phyloP scores from a whole-genome alignment of 2,797 vertebrate species.

The Notolepis coatsorum region DNA sequence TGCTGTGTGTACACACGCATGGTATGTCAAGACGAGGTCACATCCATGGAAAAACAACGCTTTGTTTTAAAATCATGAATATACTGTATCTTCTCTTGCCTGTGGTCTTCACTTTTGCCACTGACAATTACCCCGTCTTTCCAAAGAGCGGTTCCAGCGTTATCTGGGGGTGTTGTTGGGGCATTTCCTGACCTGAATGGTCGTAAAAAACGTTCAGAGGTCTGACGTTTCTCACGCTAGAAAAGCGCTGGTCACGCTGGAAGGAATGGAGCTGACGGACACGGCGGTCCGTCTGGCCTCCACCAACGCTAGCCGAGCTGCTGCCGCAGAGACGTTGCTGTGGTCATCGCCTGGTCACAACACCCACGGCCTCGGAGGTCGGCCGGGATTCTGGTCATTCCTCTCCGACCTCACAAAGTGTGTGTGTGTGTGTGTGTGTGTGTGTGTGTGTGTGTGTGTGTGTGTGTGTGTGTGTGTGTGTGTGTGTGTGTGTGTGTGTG shows the following conservation, averaged over 20 bases:
- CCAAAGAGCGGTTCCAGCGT: no score
- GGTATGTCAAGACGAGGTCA: no score
- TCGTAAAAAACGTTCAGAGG: constrained; percentile 34
- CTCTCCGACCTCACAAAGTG: constrained; percentile 35
- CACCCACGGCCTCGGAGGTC: constrained; percentile 61
- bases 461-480: constrained; percentile 21
- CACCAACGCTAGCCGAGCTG: background rate
- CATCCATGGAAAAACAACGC: no score
- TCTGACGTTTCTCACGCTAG: constrained; percentile 48
- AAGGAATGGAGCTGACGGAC: constrained; percentile 38
- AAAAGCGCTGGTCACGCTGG: constrained; percentile 30
- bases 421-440: background rate
- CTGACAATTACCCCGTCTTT: no score
- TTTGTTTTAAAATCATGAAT: no score
- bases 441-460: background rate
- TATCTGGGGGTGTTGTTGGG: no score
- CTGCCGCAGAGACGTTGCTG: constrained; percentile 37
- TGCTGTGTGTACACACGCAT: no score
- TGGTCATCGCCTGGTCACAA: constrained; percentile 67
- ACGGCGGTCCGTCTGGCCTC: constrained; percentile 9
- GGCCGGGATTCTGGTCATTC: constrained; percentile 34
- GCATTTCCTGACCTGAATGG: constrained; percentile 11
- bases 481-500: constrained; percentile 3
- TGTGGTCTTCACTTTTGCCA: no score
- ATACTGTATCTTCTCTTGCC: no score